Conservation (phyloP, 2,113 vertebrate genomes). For the Poicephalus meyeri region DNA sequence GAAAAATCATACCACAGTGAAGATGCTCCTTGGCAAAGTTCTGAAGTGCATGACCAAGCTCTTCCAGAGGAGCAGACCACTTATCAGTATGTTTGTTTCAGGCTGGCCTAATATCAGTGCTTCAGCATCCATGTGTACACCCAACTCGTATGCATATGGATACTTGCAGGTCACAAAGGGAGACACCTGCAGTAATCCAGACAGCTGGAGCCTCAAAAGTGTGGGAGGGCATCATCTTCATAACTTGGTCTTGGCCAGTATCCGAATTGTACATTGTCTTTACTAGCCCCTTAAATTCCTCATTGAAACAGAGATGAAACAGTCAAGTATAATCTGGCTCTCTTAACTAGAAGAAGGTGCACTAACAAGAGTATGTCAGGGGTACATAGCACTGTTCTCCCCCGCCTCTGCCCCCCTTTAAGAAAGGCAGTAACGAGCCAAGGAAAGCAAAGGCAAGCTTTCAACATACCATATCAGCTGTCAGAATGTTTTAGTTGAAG, state of each 20-base stretch:
- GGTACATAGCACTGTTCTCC: background rate
- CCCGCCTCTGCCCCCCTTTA: background rate
- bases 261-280: background rate
- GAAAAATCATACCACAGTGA: background rate
- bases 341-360: background rate
- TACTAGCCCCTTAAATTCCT: background rate
- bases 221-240: background rate
- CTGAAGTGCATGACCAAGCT: background rate
- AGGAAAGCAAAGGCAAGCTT: slow-evolving; percentile 1
- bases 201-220: background rate
- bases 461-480: background rate
- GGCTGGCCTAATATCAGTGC: background rate
- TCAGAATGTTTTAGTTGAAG: background rate
- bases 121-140: background rate
- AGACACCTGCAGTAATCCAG: background rate
- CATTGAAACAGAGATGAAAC: background rate
- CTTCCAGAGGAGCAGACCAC: background rate
- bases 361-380: background rate
- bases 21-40: background rate
- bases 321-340: background rate
- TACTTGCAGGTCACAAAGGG: background rate
- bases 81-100: background rate
- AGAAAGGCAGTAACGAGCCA: background rate
- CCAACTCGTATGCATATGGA: background rate
- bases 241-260: background rate